Percentiles rank a stretch among this genome's conserved stretches.
phyloP scores from a whole-genome alignment of 2,888 invertebrate species.

The Athalia cordata region DNA sequence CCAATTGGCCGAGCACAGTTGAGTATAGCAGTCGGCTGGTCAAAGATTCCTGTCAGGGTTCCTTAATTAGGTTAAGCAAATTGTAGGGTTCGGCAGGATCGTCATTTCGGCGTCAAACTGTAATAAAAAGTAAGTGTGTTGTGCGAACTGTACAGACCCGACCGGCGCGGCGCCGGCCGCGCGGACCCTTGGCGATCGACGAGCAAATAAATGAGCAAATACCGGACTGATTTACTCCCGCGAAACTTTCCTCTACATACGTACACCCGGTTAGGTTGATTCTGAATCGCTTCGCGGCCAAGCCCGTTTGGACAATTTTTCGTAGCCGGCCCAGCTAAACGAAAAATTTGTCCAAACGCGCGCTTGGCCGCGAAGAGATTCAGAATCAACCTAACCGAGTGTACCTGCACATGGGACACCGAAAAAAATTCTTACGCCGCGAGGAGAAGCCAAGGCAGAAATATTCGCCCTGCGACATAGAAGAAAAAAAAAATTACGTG shows the following conservation, averaged over 20 bases:
- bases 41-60: slow-evolving; percentile 59
- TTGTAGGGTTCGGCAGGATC: slow-evolving; percentile 50
- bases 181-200: background rate
- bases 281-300: no score
- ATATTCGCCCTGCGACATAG: no score
- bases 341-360: no score
- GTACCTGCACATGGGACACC: no score
- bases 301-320: no score
- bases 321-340: no score
- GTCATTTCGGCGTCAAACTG: slow-evolving; percentile 23
- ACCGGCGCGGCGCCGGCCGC: slow-evolving; percentile 26
- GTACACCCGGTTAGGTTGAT: no score
- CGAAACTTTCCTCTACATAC: background rate
- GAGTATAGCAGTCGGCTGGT: slow-evolving; percentile 49
- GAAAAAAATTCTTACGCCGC: background rate
- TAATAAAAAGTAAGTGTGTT: slow-evolving; percentile 3
- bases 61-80: slow-evolving; percentile 65
- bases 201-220: background rate
- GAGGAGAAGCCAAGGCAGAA: no score
- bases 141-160: background rate
- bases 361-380: no score
- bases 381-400: no score
- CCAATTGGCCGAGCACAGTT: slow-evolving; percentile 61
- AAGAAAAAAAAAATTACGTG: no score
- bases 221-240: background rate